These are phyloP conservation scores for Trematomus bernacchii DNA, from an alignment of 2,797 vertebrate genomes.

Conservation along the genomic window DNA sequence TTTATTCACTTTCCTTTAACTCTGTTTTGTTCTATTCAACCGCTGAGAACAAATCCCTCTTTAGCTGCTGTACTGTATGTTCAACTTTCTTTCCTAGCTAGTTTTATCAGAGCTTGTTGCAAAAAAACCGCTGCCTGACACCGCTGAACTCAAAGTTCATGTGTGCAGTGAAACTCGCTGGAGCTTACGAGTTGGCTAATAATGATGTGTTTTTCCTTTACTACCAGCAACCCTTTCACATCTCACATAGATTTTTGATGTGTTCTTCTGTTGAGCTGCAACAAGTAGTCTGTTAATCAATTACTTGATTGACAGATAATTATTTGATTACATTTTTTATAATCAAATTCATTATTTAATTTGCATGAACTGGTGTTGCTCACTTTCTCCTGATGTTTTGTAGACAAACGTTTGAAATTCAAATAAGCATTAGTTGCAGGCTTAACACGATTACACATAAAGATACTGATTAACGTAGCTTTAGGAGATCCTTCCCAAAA, in stretches of 20 bases:
- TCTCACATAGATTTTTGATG: not conserved
- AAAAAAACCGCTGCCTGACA: slow-evolving; percentile 19
- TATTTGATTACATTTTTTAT: not conserved
- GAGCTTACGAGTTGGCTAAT: slow-evolving; percentile 11
- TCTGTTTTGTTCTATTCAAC: slow-evolving; percentile 15
- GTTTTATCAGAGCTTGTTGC: slow-evolving; percentile 17
- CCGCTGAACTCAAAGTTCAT: slow-evolving; percentile 9
- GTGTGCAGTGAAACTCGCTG: slow-evolving; percentile 2
- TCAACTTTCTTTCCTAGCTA: not conserved
- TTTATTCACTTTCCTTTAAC: not conserved
- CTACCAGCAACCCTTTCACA: not conserved
- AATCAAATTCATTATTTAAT: not conserved
- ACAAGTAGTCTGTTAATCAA: not conserved
- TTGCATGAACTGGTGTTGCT: not conserved
- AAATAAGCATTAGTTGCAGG: not conserved
- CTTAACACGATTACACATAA: not conserved
- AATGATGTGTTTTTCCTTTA: slow-evolving; percentile 8
- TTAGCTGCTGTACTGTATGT: slow-evolving; percentile 20
- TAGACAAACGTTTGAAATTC: not conserved
- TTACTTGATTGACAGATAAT: not conserved
- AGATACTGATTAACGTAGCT: not conserved
- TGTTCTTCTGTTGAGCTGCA: not conserved
- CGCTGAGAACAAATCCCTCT: not conserved
- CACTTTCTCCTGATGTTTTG: not conserved
- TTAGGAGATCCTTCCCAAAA: not conserved